Base-by-base conservation (phyloP, 2,888 invertebrate genomes). In the Apodemia mormo region DNA sequence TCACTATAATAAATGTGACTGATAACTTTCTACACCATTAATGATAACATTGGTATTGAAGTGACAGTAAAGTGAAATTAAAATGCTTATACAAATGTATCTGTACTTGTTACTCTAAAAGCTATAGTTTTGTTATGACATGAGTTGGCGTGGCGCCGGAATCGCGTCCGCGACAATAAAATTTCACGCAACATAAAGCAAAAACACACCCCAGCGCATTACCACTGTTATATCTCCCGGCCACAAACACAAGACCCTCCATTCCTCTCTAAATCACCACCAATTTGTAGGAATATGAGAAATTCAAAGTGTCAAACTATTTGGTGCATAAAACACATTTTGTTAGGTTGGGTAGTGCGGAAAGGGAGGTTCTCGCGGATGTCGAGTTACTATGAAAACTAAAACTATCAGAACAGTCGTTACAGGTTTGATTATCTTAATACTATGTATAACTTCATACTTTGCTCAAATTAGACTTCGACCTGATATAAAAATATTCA, bases 181-280 rank as follows among this genome's bases (percentile, higher is more conserved):
- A 93, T 93, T 94, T 90, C 90, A 94, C 92, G 92, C 87, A 80
- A 86, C 92, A 93, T 93, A 93, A 93, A 94, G 87, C 90, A 93
- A 93, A 93, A 93, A 93, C 92, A 93, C 90, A 89, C 90, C 89
- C 90, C 83, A 83, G 85, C 84, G 87, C 86, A 88, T 87, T 86
- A 87, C 90, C 86, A 83, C 86, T 81, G 66, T 54, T 84, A 85
- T 81, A 81, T 80, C 83, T 79, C 81, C 80, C 80, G 74, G 79
- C 90, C 89, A 90, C 72, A 73, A 64, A 80, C 82, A 72, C 75
- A 75, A 77, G 90, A 86, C 72, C 88, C 77, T 72, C 73, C 73
- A 76, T 72, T 58, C 73, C 70, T 71, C 70, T 70, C 65, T 71
- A 65, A 58, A 70, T 68, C 69, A 72, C 52, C 45, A 69, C 64